Evolutionary conservation across 2,797 vertebrate species (phyloP), one percentile per base, ranked within the genome.

Genomic region (Malurus leucopterus): DNA sequence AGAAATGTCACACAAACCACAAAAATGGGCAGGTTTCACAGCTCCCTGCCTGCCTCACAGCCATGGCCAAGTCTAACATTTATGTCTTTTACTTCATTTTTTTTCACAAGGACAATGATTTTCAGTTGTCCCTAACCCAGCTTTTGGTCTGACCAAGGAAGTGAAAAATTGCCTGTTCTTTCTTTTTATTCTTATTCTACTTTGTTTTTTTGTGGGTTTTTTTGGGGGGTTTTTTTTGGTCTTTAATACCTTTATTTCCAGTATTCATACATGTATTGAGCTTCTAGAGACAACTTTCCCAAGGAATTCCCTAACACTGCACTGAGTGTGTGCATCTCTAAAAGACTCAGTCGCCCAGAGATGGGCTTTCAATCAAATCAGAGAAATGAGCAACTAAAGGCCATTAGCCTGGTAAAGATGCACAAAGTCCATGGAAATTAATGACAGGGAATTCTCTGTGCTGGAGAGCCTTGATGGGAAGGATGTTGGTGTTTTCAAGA

Each of bases 311-410:
- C 40, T 29, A n/a, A 40, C 40, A 34, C 5, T 50, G 58, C 43
- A 40, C n/a, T 0, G 1, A 44, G 36, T 8, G 0, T 8, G 7
- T n/a, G 22, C 7, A 22, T 14, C 14, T n/a, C 46, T 40, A 9
- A 64, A 3, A 57, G 32, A 46, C 6, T 34, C 21, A 19, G 34
- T 9, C 2, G 0, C 10, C 21, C 59, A 22, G 61, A 63, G 17
- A 19, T 4, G 27, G 27, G 46, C 27, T 73, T 63, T 6, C 84
- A 84, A 79, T 68, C 24, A 71, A 89, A 71, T 16, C 9, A 76
- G 70, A 73, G 26, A 44, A 81, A 65, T 18, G 38, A 89, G 73
- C 24, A 79, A 46, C 9, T 36, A 26, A 85, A 76, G 30, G 27
- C 20, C 34, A 13, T 81, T 63, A 76, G 32, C 18, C 32, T 51